Percentiles rank a stretch among this genome's conserved stretches.
These are phyloP conservation scores for Bryconaethiops microstoma DNA, from an alignment of 2,797 vertebrate genomes.

Conservation along the genomic window DNA sequence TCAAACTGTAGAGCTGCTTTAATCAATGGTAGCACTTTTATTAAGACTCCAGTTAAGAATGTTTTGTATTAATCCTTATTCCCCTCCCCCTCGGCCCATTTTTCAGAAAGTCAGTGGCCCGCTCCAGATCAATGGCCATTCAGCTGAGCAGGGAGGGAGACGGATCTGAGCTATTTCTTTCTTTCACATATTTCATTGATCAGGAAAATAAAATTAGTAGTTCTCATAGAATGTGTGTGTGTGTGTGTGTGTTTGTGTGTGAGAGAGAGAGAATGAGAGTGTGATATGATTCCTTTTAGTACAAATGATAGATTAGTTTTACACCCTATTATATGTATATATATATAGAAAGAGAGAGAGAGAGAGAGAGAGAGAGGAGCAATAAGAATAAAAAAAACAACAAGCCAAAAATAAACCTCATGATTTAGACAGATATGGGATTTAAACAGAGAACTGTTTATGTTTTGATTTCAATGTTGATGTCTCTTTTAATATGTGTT, in stretches of 20 bases:
- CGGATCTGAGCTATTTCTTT: conserved; percentile 75
- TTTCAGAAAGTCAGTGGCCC: conserved; percentile 50
- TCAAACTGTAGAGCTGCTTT: conserved; percentile 1
- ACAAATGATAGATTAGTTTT: too few species aligned
- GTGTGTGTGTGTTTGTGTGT: too few species aligned
- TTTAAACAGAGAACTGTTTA: too few species aligned
- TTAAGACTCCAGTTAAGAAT: conserved; percentile 51
- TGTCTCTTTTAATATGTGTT: background rate
- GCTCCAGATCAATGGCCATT: conserved; percentile 71
- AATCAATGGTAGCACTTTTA: conserved; percentile 54
- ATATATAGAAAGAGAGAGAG: too few species aligned
- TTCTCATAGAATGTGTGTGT: conserved; percentile 44
- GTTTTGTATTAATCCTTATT: conserved; percentile 51
- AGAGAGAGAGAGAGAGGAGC: too few species aligned
- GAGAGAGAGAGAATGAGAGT: too few species aligned
- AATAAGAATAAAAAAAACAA: too few species aligned
- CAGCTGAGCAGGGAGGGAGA: conserved; percentile 55
- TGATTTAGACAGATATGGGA: too few species aligned
- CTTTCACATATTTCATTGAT: conserved; percentile 74
- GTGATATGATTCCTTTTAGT: too few species aligned
- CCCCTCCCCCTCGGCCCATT: conserved; percentile 32
- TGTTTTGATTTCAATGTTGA: too few species aligned
- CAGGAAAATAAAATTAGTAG: conserved; percentile 71
- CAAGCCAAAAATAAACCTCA: too few species aligned
- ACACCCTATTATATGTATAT: too few species aligned